phyloP scores from a whole-genome alignment of 2,113 vertebrate genomes.

The Gila orcuttii region DNA sequence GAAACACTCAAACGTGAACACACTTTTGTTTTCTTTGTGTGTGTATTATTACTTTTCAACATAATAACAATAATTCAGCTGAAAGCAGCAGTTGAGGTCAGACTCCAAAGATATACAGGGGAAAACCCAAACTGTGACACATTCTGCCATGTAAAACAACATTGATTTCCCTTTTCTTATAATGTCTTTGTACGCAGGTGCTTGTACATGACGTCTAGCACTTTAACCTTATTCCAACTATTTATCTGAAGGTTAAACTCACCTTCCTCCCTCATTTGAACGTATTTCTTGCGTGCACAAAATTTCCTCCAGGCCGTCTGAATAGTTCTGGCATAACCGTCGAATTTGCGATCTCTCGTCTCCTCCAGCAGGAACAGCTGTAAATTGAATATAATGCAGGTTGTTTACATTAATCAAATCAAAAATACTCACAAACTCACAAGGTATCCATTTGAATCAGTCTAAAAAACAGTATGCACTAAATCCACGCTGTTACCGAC shows the following conservation, averaged over 20 bases:
- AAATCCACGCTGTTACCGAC: background rate
- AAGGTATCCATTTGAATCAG: background rate
- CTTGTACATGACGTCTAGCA: background rate
- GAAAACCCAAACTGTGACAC: background rate
- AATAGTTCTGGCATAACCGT: constrained; percentile 92
- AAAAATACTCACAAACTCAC: background rate
- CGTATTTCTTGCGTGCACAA: constrained; percentile 89
- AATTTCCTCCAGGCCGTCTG: constrained; percentile 95
- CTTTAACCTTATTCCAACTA: background rate
- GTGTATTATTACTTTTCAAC: background rate
- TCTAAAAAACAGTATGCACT: background rate
- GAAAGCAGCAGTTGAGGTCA: constrained; percentile 29
- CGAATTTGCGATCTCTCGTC: constrained; percentile 95
- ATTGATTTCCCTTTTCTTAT: background rate
- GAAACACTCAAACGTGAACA: background rate
- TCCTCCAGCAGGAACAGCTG: constrained; percentile 97
- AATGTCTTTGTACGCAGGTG: background rate
- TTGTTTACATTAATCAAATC: background rate
- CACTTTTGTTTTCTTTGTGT: background rate
- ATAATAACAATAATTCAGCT: background rate
- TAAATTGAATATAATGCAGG: constrained; percentile 38
- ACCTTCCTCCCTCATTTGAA: constrained; percentile 99
- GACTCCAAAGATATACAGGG: background rate
- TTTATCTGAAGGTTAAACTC: constrained; percentile 39
- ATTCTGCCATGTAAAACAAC: background rate